Percentiles rank a stretch among this genome's conserved stretches.
These are phyloP conservation scores for Proteles cristata DNA, from an alignment of 2,113 vertebrate species.

Conservation along the genomic window DNA sequence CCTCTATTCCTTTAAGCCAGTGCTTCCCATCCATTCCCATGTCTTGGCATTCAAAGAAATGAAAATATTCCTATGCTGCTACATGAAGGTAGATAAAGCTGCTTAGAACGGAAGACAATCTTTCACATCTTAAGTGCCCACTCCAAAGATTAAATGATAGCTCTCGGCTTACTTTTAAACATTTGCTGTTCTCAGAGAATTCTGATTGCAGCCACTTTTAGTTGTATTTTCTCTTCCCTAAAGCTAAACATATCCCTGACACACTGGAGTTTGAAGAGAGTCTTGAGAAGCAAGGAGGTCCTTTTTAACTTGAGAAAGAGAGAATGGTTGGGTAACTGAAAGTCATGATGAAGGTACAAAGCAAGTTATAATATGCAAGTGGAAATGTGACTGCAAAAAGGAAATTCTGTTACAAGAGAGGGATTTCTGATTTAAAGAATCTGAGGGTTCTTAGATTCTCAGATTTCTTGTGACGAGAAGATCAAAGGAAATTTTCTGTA, in stretches of 20 bases:
- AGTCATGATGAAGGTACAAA: not conserved
- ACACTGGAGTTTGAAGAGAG: not conserved
- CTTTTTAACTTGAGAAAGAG: not conserved
- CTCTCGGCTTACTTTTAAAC: not conserved
- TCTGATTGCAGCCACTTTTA: not conserved
- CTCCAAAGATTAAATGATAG: not conserved
- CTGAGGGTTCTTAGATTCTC: not conserved
- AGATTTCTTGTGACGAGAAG: not conserved
- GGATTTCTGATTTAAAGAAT: not conserved
- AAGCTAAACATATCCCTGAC: not conserved
- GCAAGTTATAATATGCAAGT: not conserved
- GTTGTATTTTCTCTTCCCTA: not conserved
- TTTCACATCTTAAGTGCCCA: not conserved
- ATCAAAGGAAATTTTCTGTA: not conserved
- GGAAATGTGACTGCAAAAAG: not conserved
- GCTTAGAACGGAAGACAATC: not conserved
- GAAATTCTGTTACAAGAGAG: not conserved
- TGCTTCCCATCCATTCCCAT: not conserved
- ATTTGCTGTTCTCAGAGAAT: not conserved
- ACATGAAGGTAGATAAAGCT: not conserved
- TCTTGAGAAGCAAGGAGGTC: not conserved
- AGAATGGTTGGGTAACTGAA: not conserved
- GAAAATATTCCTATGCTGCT: not conserved
- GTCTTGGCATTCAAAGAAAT: not conserved
- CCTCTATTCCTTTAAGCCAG: not conserved